Evolutionary conservation across 2,113 vertebrate species (phyloP).

Genomic region (Rhynchomys soricoides): DNA sequence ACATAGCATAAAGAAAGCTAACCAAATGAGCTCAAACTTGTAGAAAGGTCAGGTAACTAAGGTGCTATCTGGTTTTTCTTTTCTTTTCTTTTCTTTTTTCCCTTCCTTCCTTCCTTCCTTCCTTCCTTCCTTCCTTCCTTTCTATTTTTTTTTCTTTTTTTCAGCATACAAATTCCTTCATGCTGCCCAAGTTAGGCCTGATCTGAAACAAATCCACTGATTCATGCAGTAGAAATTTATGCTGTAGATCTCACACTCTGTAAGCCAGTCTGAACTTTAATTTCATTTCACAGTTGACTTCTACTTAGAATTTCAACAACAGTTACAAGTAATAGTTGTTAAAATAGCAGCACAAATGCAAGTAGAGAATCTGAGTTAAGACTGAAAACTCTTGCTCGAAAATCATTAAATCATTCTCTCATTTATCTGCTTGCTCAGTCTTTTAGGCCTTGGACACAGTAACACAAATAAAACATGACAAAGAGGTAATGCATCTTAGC

Average conservation of each 20-base stretch:
- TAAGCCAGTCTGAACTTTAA: not conserved
- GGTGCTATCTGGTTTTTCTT: not conserved
- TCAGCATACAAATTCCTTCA: not conserved
- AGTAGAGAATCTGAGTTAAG: not conserved
- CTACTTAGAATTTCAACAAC: not conserved
- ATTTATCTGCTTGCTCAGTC: not conserved
- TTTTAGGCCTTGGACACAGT: not conserved
- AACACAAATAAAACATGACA: conserved; percentile 16
- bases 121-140: too few species aligned
- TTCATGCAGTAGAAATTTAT: accelerated
- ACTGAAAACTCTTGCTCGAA: not conserved
- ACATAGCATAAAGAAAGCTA: conserved; percentile 52
- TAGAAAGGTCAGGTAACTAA: not conserved
- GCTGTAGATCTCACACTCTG: not conserved
- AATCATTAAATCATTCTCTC: not conserved
- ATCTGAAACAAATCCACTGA: not conserved
- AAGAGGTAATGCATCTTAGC: not conserved
- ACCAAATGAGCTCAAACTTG: conserved; percentile 48
- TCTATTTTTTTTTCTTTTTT: not conserved
- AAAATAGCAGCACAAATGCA: not conserved
- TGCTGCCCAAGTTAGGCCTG: not conserved
- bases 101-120: too few species aligned
- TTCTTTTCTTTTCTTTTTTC: too few species aligned
- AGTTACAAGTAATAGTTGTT: not conserved
- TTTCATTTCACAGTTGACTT: not conserved